Evolutionary conservation across 2,888 invertebrate genomes (phyloP), one percentile per base, ranked within the genome.

Genomic region (Ferdinandea cuprea): DNA sequence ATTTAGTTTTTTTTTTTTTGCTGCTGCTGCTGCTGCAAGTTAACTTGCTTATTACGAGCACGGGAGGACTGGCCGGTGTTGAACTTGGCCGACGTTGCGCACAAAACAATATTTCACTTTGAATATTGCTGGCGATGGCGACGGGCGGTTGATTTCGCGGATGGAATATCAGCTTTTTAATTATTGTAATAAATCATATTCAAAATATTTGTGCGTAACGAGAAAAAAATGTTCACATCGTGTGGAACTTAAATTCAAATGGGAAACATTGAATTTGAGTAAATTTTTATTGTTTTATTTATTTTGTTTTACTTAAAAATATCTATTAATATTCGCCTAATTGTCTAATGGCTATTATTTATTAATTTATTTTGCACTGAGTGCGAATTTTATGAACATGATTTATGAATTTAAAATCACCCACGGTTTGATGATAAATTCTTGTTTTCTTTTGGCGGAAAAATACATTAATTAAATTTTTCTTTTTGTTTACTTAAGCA

Each of bases 11-110:
- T n/a, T n/a, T n/a, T n/a, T n/a, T n/a, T n/a, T n/a, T n/a, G n/a
- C n/a, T 7, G 30, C n/a, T 19, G 52, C 1, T 40, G 46, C 11
- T 42, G 13, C 25, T 48, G n/a, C 48, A 15, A 58, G 46, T 76
- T 81, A 59, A 76, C 65, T 66, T 65, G 42, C 58, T 52, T 35
- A 19, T 37, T 40, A 19, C 28, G 35, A 28, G 52, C 68, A 48
- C 74, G 81, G 59, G 81, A 71, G 81, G 71, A 81, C 50, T 81
- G 81, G 81, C 81, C 81, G 71, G 59, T 66, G 76, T 76, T 81
- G 81, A 81, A 81, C 81, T 81, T 81, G 81, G 81, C 81, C 81
- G 69, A 63, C 66, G 77, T 44, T 54, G 42, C 42, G 46, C 46
- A 35, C 68, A 54, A 40, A 81, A 65, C 59, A 52, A 77, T 81